These are phyloP conservation scores for Cebus imitator DNA, from an alignment of 2,113 vertebrate genomes.

Conservation along the genomic window DNA sequence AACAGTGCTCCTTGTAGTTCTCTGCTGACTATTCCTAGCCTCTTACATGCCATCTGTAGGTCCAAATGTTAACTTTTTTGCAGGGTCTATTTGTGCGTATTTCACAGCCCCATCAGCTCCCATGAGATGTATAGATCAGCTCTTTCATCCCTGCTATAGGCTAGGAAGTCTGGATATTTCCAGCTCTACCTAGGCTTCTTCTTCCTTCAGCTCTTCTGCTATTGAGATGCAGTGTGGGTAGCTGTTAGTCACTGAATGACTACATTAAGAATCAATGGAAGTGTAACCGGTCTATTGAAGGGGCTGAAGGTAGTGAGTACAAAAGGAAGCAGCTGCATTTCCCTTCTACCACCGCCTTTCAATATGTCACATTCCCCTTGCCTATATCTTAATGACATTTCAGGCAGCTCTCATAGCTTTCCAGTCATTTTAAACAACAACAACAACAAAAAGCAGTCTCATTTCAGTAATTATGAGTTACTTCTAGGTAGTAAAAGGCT, in stretches of 20 bases:
- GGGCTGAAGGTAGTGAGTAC: constrained; percentile 28
- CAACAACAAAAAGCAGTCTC: background rate
- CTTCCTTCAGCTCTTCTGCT: background rate
- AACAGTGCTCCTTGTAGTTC: background rate
- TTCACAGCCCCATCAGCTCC: background rate
- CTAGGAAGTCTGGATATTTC: background rate
- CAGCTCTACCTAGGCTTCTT: background rate
- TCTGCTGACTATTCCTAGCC: background rate
- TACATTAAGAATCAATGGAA: constrained; percentile 53
- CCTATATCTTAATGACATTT: background rate
- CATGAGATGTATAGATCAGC: rapidly evolving
- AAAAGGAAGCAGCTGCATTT: constrained; percentile 68
- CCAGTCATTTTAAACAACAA: constrained; percentile 16
- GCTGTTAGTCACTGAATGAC: constrained; percentile 58
- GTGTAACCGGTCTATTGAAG: constrained; percentile 59
- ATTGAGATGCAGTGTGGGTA: constrained; percentile 37
- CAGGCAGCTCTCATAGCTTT: constrained; percentile 8
- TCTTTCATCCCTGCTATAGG: background rate
- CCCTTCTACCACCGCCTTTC: constrained; percentile 39
- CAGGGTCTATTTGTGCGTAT: background rate
- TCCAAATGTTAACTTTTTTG: background rate
- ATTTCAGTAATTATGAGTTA: constrained; percentile 37
- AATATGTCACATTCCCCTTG: constrained; percentile 9
- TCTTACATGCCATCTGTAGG: background rate
- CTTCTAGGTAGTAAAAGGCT: constrained; percentile 20